Evolutionary conservation across 2,797 vertebrate genomes (phyloP).

Genomic region (Sebastiscus tertius): DNA sequence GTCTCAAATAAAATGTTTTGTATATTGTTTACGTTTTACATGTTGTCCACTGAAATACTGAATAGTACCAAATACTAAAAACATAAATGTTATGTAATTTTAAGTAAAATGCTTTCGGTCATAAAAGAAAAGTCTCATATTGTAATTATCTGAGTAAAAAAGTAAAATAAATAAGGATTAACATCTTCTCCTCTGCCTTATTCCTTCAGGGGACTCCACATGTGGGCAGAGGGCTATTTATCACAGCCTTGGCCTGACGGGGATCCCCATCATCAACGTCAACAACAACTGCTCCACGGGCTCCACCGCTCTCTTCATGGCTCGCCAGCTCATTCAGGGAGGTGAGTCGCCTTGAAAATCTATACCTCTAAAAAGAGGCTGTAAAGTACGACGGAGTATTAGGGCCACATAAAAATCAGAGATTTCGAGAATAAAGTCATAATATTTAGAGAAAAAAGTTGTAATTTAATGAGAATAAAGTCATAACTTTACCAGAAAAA

Average conservation of each 20-base stretch:
- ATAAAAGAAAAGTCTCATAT: background rate
- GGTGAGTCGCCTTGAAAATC: slow-evolving; percentile 78
- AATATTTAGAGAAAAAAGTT: too few species aligned
- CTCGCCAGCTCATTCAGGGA: slow-evolving; percentile 91
- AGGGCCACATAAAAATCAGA: too few species aligned
- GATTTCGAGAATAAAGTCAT: too few species aligned
- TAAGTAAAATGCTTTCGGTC: background rate
- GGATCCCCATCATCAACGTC: slow-evolving; percentile 96
- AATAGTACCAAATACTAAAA: background rate
- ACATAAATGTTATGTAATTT: background rate
- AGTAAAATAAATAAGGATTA: background rate
- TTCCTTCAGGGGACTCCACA: slow-evolving; percentile 89
- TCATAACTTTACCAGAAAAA: too few species aligned
- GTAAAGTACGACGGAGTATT: background rate
- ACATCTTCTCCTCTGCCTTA: fast-evolving
- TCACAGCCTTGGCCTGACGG: slow-evolving; percentile 92
- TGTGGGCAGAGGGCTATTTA: slow-evolving; percentile 96
- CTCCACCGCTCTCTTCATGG: slow-evolving; percentile 95
- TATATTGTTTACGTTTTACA: background rate
- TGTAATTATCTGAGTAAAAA: background rate
- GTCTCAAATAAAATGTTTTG: background rate
- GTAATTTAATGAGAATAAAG: too few species aligned
- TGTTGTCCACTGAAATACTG: background rate
- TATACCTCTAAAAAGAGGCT: background rate
- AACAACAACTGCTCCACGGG: slow-evolving; percentile 98